Conservation (phyloP, 2,888 invertebrate genomes). For the Pyrochroa serraticornis region DNA sequence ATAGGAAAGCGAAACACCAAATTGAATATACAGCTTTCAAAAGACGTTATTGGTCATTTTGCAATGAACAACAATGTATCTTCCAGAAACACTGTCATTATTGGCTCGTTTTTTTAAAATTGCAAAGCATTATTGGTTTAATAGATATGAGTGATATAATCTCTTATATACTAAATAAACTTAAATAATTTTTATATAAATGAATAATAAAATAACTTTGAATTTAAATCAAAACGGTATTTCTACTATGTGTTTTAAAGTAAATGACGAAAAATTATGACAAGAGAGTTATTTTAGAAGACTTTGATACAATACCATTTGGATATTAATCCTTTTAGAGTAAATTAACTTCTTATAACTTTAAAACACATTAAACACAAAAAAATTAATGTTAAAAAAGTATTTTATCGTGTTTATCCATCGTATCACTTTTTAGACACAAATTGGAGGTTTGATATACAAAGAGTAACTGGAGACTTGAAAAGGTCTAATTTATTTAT, state of each 20-base stretch:
- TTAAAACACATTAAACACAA: constrained; percentile 13
- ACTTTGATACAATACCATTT: too few species aligned
- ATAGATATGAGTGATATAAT: too few species aligned
- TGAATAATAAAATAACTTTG: constrained; percentile 2
- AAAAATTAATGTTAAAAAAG: constrained; percentile 12
- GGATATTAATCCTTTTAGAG: constrained; percentile 4
- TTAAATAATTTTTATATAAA: neutral
- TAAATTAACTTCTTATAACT: constrained; percentile 11
- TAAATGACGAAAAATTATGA: constrained; percentile 2
- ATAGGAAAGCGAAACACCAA: too few species aligned
- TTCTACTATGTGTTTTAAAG: constrained; percentile 7
- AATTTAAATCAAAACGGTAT: constrained; percentile 1
- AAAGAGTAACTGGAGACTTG: constrained; percentile 12
- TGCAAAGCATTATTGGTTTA: too few species aligned
- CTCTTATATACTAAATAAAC: too few species aligned
- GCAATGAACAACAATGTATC: too few species aligned
- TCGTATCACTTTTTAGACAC: constrained; percentile 8
- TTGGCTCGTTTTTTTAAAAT: too few species aligned
- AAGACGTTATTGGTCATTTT: too few species aligned
- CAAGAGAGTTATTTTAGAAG: too few species aligned
- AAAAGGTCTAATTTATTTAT: constrained; percentile 14
- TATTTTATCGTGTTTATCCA: constrained; percentile 11
- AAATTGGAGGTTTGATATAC: constrained; percentile 9
- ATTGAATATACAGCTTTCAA: too few species aligned
- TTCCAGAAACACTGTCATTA: too few species aligned